Conservation (phyloP, 53 echinoderm and acorn worm species). For the Hippasteria phrygiana region DNA sequence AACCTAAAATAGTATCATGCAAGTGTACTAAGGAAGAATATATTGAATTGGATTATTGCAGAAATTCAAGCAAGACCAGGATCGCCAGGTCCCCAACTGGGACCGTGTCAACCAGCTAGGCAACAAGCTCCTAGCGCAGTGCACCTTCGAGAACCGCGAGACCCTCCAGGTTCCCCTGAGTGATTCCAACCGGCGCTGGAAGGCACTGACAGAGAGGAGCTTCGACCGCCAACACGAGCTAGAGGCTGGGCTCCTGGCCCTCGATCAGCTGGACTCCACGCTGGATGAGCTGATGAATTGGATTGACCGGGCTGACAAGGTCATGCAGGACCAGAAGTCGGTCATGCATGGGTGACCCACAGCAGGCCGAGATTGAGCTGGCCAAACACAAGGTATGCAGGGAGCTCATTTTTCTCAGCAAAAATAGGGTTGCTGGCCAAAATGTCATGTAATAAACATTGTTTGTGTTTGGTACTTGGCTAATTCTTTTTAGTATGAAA, state of each 20-base stretch:
- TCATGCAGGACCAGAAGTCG: conserved; percentile 80
- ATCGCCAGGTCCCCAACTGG: conserved; percentile 76
- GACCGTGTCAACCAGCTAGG: conserved; percentile 85
- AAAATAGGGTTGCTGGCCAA: too few species aligned
- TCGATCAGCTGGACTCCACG: conserved; percentile 91
- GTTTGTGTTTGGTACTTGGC: too few species aligned
- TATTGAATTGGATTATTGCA: conserved; percentile 11
- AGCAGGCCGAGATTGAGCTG: conserved; percentile 87
- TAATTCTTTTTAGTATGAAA: too few species aligned
- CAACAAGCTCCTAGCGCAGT: conserved; percentile 83
- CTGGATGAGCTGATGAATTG: conserved; percentile 92
- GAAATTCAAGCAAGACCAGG: conserved; percentile 90
- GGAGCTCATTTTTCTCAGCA: neutral
- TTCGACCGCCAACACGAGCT: conserved; percentile 94
- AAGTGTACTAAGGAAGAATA: neutral
- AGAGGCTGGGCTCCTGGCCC: conserved; percentile 92
- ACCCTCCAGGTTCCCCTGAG: conserved; percentile 84
- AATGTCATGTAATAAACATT: too few species aligned
- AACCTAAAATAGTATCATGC: too few species aligned
- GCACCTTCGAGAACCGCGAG: conserved; percentile 80
- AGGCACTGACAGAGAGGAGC: conserved; percentile 81
- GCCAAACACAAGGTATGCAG: conserved; percentile 90
- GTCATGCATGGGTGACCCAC: conserved; percentile 83
- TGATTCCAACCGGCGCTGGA: conserved; percentile 93
- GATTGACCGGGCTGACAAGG: conserved; percentile 86